These are phyloP conservation scores for Lepidurus couesii DNA, from an alignment of 1,140 invertebrate species.

Conservation along the genomic window DNA sequence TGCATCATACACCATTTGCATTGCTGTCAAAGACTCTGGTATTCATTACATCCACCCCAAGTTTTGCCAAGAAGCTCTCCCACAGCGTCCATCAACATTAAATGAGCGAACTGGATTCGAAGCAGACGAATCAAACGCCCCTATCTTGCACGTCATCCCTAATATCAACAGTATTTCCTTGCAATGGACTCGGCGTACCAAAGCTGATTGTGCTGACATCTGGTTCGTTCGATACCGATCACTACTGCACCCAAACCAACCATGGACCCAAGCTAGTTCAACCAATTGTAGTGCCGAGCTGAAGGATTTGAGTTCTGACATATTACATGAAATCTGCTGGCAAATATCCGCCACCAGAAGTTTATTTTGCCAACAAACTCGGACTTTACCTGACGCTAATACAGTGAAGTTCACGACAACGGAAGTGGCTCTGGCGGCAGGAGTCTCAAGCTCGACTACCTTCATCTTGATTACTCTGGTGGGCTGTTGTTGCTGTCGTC, in stretches of 20 bases:
- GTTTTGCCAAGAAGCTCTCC: conserved; percentile 1
- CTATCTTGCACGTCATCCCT: neutral
- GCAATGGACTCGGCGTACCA: neutral
- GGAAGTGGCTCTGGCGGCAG: conserved; percentile 34
- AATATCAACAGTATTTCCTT: neutral
- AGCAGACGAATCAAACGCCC: neutral
- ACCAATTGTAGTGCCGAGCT: neutral
- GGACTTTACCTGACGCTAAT: conserved; percentile 26
- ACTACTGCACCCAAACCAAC: neutral
- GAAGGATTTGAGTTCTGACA: conserved; percentile 17
- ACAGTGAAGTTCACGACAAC: conserved; percentile 22
- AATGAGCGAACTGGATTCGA: neutral
- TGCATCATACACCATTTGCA: neutral
- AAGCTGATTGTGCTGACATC: neutral
- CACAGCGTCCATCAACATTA: neutral
- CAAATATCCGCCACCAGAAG: neutral
- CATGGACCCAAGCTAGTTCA: neutral
- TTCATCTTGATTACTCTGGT: conserved; percentile 32
- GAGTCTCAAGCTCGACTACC: conserved; percentile 33
- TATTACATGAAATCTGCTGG: conserved; percentile 29
- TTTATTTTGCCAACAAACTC: conserved; percentile 32
- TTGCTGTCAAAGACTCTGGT: neutral
- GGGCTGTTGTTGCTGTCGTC: conserved; percentile 34
- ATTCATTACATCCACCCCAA: conserved; percentile 11
- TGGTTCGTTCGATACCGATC: no score